Evolutionary conservation across 2,888 invertebrate genomes (phyloP), one percentile per base, ranked within the genome.

Genomic region (Yponomeuta cagnagella): DNA sequence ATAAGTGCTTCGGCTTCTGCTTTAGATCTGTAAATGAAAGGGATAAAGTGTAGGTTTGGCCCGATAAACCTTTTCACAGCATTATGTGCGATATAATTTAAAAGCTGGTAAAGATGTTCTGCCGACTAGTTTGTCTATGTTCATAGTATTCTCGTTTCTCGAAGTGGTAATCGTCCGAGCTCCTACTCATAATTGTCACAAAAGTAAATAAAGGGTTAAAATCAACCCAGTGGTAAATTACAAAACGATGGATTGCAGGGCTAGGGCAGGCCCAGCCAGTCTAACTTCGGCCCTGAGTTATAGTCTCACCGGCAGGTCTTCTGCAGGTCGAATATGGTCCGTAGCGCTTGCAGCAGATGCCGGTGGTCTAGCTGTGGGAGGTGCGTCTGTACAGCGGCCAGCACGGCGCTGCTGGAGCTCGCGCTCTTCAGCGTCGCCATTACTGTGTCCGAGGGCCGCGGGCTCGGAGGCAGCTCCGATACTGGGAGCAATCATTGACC

Each of bases 311-410:
- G 12, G 52, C 15, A 58, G 12, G 15, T 58, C 52, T 58, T 58
- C 80, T 94, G 93, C 67, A 94, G 80, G 63, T 86, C 83, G 79
- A 94, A 94, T 37, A 95, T 79, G 15, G 90, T 82, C 30, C 91
- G 82, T 48, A 95, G 78, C 0, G 94, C 94, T 75, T 93, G 93
- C 75, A 94, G 78, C 77, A 93, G 82, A 78, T 95, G 94, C 68
- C 84, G 88, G 72, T 88, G 88, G 52, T 92, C 93, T 92, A 95
- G 80, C 8, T 76, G 71, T 0, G 84, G 80, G 70, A 89, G 73
- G 72, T 89, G 80, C 78, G 73, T 83, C 82, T 82, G 86, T 15
- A 94, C 92, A 0, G 93, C 80, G 0, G 89, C 84, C 63, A 94
- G 84, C 69, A 94, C 84, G 43, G 84, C 87, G 1, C 79, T 78